Evolutionary conservation across 2,888 invertebrate species (phyloP), one percentile per base, ranked within the genome.

Genomic region (Amphipyra berbera): DNA sequence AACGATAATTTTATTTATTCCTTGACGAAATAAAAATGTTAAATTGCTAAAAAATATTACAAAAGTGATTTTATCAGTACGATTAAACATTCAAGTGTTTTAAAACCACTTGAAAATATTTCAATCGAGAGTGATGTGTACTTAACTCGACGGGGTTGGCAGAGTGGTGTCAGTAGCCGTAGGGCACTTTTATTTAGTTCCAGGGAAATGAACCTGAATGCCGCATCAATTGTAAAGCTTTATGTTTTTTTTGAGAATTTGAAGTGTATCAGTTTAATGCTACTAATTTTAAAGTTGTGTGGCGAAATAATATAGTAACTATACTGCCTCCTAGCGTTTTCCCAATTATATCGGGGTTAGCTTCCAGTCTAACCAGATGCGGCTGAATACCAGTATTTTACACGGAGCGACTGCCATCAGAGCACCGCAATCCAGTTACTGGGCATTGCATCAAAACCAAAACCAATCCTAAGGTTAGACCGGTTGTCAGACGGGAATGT

Each of bases 81-180:
- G n/a, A 42, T 55, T 45, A 47, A 58, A 61, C 37, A 57, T 68
- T 77, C 58, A 80, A 80, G 79, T 83, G 77, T 83, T 84, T 82
- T 57, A 73, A 79, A 85, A 81, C 74, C 79, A 81, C 85, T 87
- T 77, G 48, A 73, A 64, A 73, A 58, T 69, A 74, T 73, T 79
- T 78, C 64, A 76, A 72, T 62, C 66, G 78, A 55, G 62, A 76
- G 55, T 73, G 68, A 68, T 50, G 64, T 64, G 71, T 64, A 52
- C 61, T 78, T 61, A 74, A 71, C 54, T 73, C 54, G 66, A 77
- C 72, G 73, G 77, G 83, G 80, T 79, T 61, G 67, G 69, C 78
- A 69, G 74, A 80, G 81, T 82, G 76, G 85, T 83, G 83, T 89
- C 88, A 70, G 73, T 87, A 80, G 88, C 89, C 88, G 38, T 55